Base-by-base conservation (phyloP, 1,140 invertebrate species). In the Orchestia grillus region DNA sequence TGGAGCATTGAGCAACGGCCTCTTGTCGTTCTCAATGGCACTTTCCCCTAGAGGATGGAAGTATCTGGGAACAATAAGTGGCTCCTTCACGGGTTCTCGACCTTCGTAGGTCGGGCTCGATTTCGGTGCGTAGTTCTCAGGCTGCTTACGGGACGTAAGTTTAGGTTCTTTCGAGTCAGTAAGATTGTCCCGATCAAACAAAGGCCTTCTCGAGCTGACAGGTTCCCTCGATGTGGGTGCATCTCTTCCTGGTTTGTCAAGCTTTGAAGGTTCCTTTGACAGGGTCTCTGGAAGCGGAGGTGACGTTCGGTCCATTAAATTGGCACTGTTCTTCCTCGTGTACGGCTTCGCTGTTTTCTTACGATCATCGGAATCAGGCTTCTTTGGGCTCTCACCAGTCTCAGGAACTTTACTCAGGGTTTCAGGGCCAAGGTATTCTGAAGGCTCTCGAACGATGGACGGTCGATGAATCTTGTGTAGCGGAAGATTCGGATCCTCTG, bases 371-470 rank as follows among this genome's bases (percentile, higher is more conserved):
- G 19, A 19, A 45, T 47, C 92, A 45, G 92, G 3, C 11, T 94
- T 44, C 43, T 8, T 94, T 16, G 92, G 8, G 44, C 11, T 11
- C 0, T 42, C 41, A 41, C 88, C 19, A 4, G 15, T 91, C 42
- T 91, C 88, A 16, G 92, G 92, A 45, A 94, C 43, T 94, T 94
- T 94, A n/a, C 42, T 91, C 41, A 96, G 90, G 45, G 95, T 45
- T 40, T 96, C 96, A 44, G n/a, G 45, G 42, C 90, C 95, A 40
- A 90, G 92, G 44, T 96, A 96, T 62, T 97, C 96, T 36, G 96
- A 97, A 40, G 96, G 96, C 45, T 97, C 96, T 36, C 96, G 96
- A 45, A 97, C 96, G 87, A 97, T 96, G 3, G 96, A 97, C 19
- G 96, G 96, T 16, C 96, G 95, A 45, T 97, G 96, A 44, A 96